Evolutionary conservation across 2,888 invertebrate species (phyloP), one percentile per base, ranked within the genome.

Genomic region (Idaea dimidiata): DNA sequence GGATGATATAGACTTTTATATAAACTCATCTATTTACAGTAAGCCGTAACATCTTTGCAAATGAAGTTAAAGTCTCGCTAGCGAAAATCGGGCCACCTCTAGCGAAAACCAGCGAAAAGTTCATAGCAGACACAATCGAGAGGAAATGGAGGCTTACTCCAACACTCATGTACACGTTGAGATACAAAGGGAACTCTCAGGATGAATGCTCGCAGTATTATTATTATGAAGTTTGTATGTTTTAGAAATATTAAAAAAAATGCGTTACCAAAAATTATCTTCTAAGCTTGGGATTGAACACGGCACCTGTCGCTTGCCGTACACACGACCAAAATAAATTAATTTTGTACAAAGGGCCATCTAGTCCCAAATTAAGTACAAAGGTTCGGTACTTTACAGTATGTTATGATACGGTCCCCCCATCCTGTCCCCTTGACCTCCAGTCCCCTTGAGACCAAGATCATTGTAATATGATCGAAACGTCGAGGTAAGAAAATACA

Each of bases 141-240:
- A 82, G 71, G 61, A 72, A 75, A 5, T 92, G 92, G 92, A 60
- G 63, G 0, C 76, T 92, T 3, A 83, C 81, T 0, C 69, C 83
- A 0, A 74, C 74, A 0, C 79, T 91, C 55, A 74, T 74, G 77
- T 89, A 87, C 61, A 60, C 66, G 1, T 57, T 91, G 0, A 80
- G 76, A 17, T 89, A 87, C 66, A 72, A 74, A 64, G 84, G 82
- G 3, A 72, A 71, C 0, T 79, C 86, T 0, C 77, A 77, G 16
- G 81, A 89, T 63, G 89, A 89, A 60, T 72, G 79, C 14, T 77
- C 87, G 0, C 80, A 83, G 62, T 86, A 82, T 69, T 88, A 85
- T 67, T 90, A 89, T 68, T 90, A 80, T 75, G 91, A 91, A 82
- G 91, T 89, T 7, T 58, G 62, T 33, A 55, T 53, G 56, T 54